These are phyloP conservation scores for Endomychus coccineus DNA, from an alignment of 2,888 invertebrate genomes.

Conservation along the genomic window DNA sequence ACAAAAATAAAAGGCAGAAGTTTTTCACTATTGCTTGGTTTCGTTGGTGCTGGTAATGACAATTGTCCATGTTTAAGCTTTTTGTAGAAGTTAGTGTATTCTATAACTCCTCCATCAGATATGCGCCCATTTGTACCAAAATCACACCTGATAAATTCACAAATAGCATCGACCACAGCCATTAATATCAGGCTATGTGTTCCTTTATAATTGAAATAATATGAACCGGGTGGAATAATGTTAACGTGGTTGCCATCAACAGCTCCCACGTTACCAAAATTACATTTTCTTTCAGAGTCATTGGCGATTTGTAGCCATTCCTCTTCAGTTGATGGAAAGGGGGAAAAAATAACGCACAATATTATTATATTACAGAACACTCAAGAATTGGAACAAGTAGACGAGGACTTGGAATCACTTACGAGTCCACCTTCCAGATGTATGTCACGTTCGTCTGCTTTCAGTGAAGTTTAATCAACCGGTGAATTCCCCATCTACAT, in stretches of 20 bases:
- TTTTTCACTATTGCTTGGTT: conserved; percentile 8
- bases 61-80: conserved; percentile 9
- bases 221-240: conserved; percentile 16
- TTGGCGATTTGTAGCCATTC: conserved; percentile 3
- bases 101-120: conserved; percentile 12
- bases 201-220: conserved; percentile 19
- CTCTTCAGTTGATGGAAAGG: conserved; percentile 1
- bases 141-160: conserved; percentile 20
- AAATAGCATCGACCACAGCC: conserved; percentile 21
- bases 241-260: conserved; percentile 19
- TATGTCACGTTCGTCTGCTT: too few relatives aligned
- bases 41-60: conserved; percentile 10
- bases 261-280: conserved; percentile 3
- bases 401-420: background rate
- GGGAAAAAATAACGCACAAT: conserved; percentile 1
- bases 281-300: conserved; percentile 4
- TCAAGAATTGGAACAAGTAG: background rate
- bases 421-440: too few relatives aligned
- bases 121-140: conserved; percentile 21
- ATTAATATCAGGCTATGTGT: conserved; percentile 19
- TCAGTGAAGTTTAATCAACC: background rate
- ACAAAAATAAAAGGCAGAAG: conserved; percentile 15
- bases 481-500: background rate
- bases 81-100: conserved; percentile 8
- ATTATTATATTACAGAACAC: too few relatives aligned